Evolutionary conservation across 1,140 invertebrate genomes (phyloP).

Genomic region (Pogonus chalceus): DNA sequence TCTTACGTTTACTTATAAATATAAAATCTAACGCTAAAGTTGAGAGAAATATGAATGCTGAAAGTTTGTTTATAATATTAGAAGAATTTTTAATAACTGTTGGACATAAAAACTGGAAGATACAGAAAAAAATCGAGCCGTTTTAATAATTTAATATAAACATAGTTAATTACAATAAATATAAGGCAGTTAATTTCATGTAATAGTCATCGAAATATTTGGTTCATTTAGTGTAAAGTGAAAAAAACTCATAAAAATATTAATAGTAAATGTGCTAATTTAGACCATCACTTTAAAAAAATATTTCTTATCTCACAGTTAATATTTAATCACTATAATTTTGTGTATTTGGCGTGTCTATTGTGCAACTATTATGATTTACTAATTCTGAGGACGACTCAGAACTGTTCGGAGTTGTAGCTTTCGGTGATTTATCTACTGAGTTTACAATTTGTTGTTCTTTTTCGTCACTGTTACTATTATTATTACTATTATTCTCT

Average conservation of each 20-base stretch:
- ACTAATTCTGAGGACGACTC: conserved; percentile 8
- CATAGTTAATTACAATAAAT: background rate
- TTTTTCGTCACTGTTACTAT: conserved; percentile 16
- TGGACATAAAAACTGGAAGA: no score
- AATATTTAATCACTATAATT: background rate
- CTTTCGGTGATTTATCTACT: conserved; percentile 28
- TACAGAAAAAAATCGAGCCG: no score
- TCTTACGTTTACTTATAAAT: no score
- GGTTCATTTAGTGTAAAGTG: no score
- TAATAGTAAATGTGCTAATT: background rate
- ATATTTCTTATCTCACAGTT: background rate
- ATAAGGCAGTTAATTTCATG: background rate
- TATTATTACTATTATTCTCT: conserved; percentile 21
- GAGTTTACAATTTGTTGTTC: background rate
- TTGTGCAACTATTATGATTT: background rate
- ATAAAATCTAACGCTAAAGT: no score
- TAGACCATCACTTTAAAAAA: background rate
- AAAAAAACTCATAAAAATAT: no score
- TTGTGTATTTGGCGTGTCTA: background rate
- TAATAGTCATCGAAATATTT: background rate
- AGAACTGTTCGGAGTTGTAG: conserved; percentile 15
- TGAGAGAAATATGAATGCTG: no score
- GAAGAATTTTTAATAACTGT: no score
- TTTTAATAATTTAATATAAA: no score
- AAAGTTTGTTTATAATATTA: no score